These are phyloP conservation scores for Pseudochirops cupreus DNA, from an alignment of 2,797 vertebrate genomes.

Conservation along the genomic window DNA sequence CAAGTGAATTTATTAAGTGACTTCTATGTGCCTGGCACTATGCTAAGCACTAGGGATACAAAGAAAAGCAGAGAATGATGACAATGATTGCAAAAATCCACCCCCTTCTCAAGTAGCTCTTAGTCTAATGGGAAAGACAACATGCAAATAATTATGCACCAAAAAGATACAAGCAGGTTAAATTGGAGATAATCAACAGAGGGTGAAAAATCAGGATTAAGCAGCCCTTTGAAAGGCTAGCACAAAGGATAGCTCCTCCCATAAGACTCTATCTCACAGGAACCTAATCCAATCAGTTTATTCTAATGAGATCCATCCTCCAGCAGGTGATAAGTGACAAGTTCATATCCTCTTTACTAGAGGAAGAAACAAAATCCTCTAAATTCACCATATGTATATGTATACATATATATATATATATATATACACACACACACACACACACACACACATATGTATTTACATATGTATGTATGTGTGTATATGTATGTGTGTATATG, in stretches of 20 bases:
- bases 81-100: neutral
- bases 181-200: neutral
- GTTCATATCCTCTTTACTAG: neutral
- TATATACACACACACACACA: too few species aligned
- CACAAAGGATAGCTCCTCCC: neutral
- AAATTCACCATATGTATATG: neutral
- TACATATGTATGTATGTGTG: too few species aligned
- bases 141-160: neutral
- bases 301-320: neutral
- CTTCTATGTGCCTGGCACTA: neutral
- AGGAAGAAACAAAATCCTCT: neutral
- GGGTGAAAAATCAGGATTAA: neutral
- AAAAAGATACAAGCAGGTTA: neutral
- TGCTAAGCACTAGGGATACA: neutral
- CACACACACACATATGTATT: too few species aligned
- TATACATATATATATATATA: too few species aligned
- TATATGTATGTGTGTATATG: too few species aligned
- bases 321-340: neutral
- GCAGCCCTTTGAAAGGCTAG: neutral
- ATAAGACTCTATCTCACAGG: neutral
- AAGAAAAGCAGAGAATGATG: neutral
- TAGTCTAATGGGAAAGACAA: neutral
- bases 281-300: neutral
- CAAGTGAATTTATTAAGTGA: neutral
- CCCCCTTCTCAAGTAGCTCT: neutral